Percentiles rank a stretch among this genome's conserved stretches.
Evolutionary conservation across 2,797 vertebrate genomes (phyloP).

Genomic region (Hydrocynus forskahlii): DNA sequence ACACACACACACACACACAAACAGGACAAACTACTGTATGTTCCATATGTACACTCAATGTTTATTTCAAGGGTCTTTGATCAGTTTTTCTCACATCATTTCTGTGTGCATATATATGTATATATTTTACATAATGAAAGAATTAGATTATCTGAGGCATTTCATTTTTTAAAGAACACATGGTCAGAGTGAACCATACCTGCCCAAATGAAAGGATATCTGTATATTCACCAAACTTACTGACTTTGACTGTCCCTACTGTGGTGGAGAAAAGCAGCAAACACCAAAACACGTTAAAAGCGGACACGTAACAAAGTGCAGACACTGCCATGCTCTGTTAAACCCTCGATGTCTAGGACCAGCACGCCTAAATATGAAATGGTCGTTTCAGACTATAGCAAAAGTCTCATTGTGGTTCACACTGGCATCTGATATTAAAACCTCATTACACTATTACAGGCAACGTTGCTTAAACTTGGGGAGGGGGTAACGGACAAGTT

Average conservation of each 20-base stretch:
- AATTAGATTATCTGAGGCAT: slow-evolving; percentile 1
- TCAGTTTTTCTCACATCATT: not conserved
- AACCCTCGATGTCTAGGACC: slow-evolving; percentile 8
- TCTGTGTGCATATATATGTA: slow-evolving; percentile 3
- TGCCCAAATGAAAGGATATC: not conserved
- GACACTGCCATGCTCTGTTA: slow-evolving; percentile 1
- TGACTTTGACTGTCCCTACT: slow-evolving; percentile 7
- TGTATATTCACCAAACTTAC: not conserved
- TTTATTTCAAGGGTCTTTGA: slow-evolving; percentile 48
- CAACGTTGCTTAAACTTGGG: not conserved
- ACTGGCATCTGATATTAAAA: not conserved
- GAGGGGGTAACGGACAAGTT: not conserved
- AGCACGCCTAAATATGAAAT: not conserved
- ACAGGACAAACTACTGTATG: not conserved
- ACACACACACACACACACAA: slow-evolving; percentile 16
- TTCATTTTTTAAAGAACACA: not conserved
- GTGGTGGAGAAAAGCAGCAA: slow-evolving; percentile 17
- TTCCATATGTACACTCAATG: not conserved
- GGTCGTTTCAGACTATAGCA: not conserved
- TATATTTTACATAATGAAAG: slow-evolving; percentile 1
- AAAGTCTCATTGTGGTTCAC: not conserved
- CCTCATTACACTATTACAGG: not conserved
- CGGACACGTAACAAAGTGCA: slow-evolving; percentile 46
- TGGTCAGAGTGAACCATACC: not conserved
- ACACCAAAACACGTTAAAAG: slow-evolving; percentile 23